Conservation (phyloP, 2,797 vertebrate species). For the Epinephelus malabaricus region DNA sequence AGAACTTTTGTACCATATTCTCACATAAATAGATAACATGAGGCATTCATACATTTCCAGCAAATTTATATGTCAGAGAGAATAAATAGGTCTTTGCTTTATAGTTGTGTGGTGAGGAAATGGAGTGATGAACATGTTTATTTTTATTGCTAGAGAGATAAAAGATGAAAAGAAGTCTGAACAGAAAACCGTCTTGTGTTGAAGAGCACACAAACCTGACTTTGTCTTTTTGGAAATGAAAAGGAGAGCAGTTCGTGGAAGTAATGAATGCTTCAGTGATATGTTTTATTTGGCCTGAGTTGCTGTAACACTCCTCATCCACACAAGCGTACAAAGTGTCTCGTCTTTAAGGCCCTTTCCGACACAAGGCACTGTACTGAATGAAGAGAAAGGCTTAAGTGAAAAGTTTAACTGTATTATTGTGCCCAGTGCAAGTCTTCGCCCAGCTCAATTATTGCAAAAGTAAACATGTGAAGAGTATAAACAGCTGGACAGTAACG, state of each 20-base stretch:
- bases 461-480: constrained; percentile 69
- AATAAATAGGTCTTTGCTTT: constrained; percentile 68
- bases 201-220: constrained; percentile 23
- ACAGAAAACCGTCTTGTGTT: background rate
- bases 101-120: constrained; percentile 35
- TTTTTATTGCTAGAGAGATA: constrained; percentile 48
- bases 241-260: constrained; percentile 8
- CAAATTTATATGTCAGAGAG: constrained; percentile 50
- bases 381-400: constrained; percentile 31
- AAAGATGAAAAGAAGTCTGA: constrained; percentile 15
- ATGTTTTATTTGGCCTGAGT: constrained; percentile 70
- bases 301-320: constrained; percentile 52
- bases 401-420: constrained; percentile 27
- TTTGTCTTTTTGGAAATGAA: background rate
- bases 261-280: constrained; percentile 43
- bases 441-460: constrained; percentile 63
- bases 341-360: constrained; percentile 44
- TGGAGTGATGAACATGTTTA: constrained; percentile 16
- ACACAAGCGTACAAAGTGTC: constrained; percentile 21
- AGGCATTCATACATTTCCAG: constrained; percentile 67
- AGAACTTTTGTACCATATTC: constrained; percentile 62
- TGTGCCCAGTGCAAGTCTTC: constrained; percentile 54
- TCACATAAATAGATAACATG: constrained; percentile 74
- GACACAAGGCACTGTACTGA: constrained; percentile 58
- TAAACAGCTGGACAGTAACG: constrained; percentile 55